These are phyloP conservation scores for Paratrypauchen microcephalus DNA, from an alignment of 2,797 vertebrate genomes.

Conservation along the genomic window DNA sequence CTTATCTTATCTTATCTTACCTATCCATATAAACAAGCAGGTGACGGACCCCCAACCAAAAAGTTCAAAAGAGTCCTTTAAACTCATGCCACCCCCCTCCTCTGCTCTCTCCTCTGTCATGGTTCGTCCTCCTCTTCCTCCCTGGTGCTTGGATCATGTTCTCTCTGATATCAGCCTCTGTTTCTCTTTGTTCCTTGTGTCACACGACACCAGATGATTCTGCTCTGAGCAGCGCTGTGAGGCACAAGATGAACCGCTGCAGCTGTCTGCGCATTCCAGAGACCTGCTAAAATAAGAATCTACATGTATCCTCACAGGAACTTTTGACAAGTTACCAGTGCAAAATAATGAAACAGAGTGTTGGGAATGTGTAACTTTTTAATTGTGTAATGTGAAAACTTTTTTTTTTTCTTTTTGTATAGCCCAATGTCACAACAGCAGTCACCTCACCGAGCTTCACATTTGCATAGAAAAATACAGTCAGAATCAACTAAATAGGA, in stretches of 20 bases:
- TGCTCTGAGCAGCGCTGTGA: constrained; percentile 22
- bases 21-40: too few species aligned
- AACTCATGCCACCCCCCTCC: too few species aligned
- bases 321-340: neutral
- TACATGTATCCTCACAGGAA: neutral
- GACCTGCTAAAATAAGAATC: neutral
- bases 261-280: neutral
- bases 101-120: too few species aligned
- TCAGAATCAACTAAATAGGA: too few species aligned
- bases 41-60: too few species aligned
- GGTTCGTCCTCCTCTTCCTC: neutral
- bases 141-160: constrained; percentile 9
- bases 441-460: neutral
- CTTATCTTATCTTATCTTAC: too few species aligned
- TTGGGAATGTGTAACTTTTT: neutral
- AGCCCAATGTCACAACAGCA: neutral
- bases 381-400: too few species aligned
- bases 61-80: too few species aligned
- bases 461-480: too few species aligned
- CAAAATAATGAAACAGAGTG: neutral
- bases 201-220: neutral
- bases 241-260: neutral
- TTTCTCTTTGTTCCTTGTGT: constrained; percentile 24
- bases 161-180: constrained; percentile 4
- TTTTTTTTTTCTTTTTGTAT: neutral